These are phyloP conservation scores for Megalopta genalis DNA, from an alignment of 1,140 invertebrate species.

Conservation along the genomic window DNA sequence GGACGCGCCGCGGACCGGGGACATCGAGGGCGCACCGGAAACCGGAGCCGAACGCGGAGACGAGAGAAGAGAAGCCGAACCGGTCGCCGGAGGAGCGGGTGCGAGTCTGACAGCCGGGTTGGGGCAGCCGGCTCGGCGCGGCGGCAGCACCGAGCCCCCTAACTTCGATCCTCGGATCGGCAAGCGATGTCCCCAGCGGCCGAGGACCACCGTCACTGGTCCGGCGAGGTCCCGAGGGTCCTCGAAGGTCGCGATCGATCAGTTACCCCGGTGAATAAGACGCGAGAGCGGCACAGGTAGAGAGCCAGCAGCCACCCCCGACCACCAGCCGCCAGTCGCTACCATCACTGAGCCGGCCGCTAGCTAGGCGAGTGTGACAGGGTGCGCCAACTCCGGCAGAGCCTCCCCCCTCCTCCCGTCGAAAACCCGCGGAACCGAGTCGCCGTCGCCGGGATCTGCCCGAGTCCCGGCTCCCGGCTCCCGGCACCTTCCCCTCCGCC, in stretches of 20 bases:
- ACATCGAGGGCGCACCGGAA: too few relatives aligned
- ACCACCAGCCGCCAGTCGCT: conserved; percentile 19
- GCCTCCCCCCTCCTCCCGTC: conserved; percentile 43
- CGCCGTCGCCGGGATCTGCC: conserved; percentile 49
- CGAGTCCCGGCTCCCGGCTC: conserved; percentile 44
- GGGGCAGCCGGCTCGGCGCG: conserved; percentile 11
- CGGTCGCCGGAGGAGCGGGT: neutral
- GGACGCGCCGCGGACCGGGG: too few relatives aligned
- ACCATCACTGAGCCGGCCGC: conserved; percentile 10
- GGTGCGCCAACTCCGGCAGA: conserved; percentile 6
- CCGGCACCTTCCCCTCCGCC: too few relatives aligned
- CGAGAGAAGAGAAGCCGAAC: too few relatives aligned
- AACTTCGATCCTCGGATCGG: too few relatives aligned
- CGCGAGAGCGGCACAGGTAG: neutral
- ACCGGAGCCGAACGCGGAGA: too few relatives aligned
- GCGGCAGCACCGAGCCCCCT: conserved; percentile 1
- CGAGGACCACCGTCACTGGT: neutral
- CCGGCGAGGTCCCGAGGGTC: too few relatives aligned
- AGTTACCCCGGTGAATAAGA: conserved; percentile 1
- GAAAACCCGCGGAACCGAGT: conserved; percentile 19
- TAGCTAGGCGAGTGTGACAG: conserved; percentile 42
- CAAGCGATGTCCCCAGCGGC: too few relatives aligned
- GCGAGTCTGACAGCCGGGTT: neutral
- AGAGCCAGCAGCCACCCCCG: conserved; percentile 13
- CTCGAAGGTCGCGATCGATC: conserved; percentile 51